phyloP scores from a whole-genome alignment of 1,140 invertebrate genomes.

The Mactra quadrangularis region DNA sequence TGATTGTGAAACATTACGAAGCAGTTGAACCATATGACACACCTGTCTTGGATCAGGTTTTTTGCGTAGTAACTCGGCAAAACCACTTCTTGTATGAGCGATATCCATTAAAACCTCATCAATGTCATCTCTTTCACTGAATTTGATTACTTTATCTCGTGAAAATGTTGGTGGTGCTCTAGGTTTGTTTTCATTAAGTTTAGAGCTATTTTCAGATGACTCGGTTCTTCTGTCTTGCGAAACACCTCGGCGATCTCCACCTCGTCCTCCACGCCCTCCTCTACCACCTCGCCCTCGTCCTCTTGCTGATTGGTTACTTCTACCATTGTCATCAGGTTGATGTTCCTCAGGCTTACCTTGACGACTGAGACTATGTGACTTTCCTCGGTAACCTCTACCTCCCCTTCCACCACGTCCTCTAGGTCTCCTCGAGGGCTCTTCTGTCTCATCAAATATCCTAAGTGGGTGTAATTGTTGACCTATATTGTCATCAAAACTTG shows the following conservation, averaged over 20 bases:
- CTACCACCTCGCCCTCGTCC: slow-evolving; percentile 53
- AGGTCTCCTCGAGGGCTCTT: slow-evolving; percentile 28
- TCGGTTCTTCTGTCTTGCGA: neutral
- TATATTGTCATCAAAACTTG: too few species aligned
- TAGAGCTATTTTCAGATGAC: neutral
- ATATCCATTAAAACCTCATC: slow-evolving; percentile 31
- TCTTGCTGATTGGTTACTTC: neutral
- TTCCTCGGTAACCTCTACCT: slow-evolving; percentile 23
- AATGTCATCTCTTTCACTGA: neutral
- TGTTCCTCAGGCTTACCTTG: neutral
- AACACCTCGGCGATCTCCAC: neutral
- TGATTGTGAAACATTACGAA: neutral
- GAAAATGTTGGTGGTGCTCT: neutral
- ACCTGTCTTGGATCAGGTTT: neutral
- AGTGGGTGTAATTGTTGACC: neutral
- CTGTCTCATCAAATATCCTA: neutral
- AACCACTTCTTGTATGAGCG: slow-evolving; percentile 23
- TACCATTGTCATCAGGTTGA: neutral
- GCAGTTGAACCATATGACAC: neutral
- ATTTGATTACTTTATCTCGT: neutral
- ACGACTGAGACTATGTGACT: neutral
- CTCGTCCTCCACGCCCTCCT: neutral
- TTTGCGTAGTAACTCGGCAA: slow-evolving; percentile 19
- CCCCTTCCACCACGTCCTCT: slow-evolving; percentile 15
- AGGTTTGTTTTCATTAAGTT: neutral